Evolutionary conservation across 2,797 vertebrate species (phyloP), one percentile per base, ranked within the genome.

Genomic region (Peromyscus melanophrys): DNA sequence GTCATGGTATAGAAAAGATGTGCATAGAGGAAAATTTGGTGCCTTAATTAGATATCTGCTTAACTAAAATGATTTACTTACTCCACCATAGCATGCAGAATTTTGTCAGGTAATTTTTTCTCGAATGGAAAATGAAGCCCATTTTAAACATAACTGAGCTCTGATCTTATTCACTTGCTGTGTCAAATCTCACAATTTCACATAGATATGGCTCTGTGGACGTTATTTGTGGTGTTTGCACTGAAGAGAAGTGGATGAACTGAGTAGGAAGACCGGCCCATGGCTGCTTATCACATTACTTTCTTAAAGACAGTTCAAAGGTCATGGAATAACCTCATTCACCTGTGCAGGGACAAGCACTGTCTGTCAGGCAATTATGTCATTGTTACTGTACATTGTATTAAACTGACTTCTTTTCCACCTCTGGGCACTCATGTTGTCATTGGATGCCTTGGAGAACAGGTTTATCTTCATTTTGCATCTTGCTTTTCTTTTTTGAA

Each of bases 101-200:
- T 21, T 97, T n/a, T 96, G 27, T 84, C 75, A 96, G 67, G 75
- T 92, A 37, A 6, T 94, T 67, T 94, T 57, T 95, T 97, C 95
- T 49, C 92, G 89, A 98, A 93, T 75, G 31, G 40, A 95, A 96
- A 92, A 88, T 59, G 63, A 96, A 63, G 43, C 29, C 61, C 77
- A 84, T 92, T 97, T 96, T 88, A 90, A 88, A 43, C 19, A 1
- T 55, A 76, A 93, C 7, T 57, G 23, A 82, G 84, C 10, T 96
- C 78, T 61, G 49, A 31, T 87, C 95, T 91, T 78, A 46, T 27
- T 75, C n/a, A 84, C 43, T 69, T 73, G 49, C 55, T 86, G 13
- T 75, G 29, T n/a, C 92, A 89, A 81, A n/a, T 88, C 93, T 95
- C 43, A 69, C 81, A 93, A 85, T 80, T 57, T 23, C n/a, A 75